A percentile compares a stretch with the other conserved stretches of the same genome.
Conservation (phyloP, 2,113 vertebrate genomes). For the Hoplias malabaricus region DNA sequence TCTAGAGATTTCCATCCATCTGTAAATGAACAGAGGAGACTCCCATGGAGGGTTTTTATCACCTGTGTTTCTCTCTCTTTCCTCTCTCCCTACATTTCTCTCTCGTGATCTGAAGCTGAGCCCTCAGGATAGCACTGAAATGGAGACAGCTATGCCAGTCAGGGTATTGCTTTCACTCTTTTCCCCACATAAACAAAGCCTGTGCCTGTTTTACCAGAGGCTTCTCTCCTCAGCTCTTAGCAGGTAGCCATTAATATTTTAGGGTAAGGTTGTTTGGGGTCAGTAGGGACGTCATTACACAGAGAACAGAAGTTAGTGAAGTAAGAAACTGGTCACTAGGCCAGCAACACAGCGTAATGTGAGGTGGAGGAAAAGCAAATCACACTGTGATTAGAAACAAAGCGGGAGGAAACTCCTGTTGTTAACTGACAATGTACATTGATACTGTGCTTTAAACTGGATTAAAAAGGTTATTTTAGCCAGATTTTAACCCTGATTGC, state of each 20-base stretch:
- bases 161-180: background rate
- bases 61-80: background rate
- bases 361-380: background rate
- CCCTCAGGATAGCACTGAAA: background rate
- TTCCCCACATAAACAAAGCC: conserved; percentile 22
- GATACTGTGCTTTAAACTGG: no score
- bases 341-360: background rate
- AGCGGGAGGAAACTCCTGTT: background rate
- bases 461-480: no score
- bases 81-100: background rate
- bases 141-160: background rate
- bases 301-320: conserved; percentile 5
- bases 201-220: background rate
- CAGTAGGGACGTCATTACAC: conserved; percentile 39
- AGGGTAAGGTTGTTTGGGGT: conserved; percentile 19
- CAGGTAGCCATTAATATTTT: conserved; percentile 50
- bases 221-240: conserved; percentile 5
- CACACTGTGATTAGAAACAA: background rate
- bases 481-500: no score
- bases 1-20: background rate
- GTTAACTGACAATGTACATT: background rate
- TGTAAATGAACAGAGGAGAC: background rate
- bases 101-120: background rate
- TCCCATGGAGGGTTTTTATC: background rate
- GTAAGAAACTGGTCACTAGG: conserved; percentile 36